These are phyloP conservation scores for Drosophila ficusphila DNA, from an alignment of 1,140 invertebrate species.

Conservation along the genomic window DNA sequence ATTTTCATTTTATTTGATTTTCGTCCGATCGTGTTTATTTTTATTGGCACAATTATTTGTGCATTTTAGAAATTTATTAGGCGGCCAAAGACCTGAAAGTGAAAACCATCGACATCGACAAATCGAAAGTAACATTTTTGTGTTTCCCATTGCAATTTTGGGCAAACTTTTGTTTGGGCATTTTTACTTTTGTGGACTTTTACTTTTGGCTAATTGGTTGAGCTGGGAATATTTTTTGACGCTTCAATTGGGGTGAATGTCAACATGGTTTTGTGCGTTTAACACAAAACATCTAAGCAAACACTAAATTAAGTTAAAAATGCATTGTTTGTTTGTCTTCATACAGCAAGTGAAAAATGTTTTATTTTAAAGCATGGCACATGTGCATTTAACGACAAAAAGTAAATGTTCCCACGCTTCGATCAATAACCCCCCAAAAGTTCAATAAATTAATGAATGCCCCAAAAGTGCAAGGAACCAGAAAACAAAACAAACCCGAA, in stretches of 20 bases:
- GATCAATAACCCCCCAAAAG: constrained; percentile 30
- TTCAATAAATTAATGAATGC: constrained; percentile 24
- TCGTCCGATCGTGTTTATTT: constrained; percentile 66
- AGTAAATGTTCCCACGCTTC: constrained; percentile 46
- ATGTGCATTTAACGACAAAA: background rate
- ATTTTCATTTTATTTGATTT: constrained; percentile 25
- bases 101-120: constrained; percentile 40
- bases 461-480: constrained; percentile 35
- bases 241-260: too few species aligned
- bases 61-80: constrained; percentile 81
- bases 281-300: too few species aligned
- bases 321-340: too few species aligned
- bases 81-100: constrained; percentile 74
- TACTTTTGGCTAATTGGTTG: constrained; percentile 28
- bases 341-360: too few species aligned
- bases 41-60: constrained; percentile 83
- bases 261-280: too few species aligned
- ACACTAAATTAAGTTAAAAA: too few species aligned
- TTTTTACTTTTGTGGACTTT: constrained; percentile 16
- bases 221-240: background rate
- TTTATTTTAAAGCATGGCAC: background rate
- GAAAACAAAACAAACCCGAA: constrained; percentile 16
- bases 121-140: constrained; percentile 60
- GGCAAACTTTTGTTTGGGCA: constrained; percentile 2
- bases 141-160: constrained; percentile 32